Base-by-base conservation (phyloP, 2,113 vertebrate species). In the Antennarius striatus region DNA sequence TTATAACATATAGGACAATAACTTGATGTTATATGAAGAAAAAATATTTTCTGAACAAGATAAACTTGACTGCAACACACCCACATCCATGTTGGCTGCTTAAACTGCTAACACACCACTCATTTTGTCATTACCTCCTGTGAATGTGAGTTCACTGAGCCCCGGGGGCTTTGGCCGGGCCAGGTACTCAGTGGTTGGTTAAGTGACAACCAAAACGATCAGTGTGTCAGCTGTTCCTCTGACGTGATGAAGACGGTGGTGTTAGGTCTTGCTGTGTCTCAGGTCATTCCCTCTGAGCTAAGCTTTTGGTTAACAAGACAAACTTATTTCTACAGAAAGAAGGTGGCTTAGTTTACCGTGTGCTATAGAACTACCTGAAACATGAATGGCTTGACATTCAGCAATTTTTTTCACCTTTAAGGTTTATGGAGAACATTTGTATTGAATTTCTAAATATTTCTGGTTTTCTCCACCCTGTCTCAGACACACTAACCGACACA, bases 151-250 rank as follows among this genome's bases (percentile, higher is more conserved):
- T 5, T 50, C 53, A 61, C 29, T 36, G 39, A 7, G 61, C 55
- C 48, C 30, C 0, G 79, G 63, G 63, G 71, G 75, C 53, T 42
- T 12, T 0, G 22, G n/a, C 15, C 54, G 2, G 50, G 48, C 68
- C 55, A 55, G 60, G 32, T 4, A 16, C 68, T 45, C 79, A 12
- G 65, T 10, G 64, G 63, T 73, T n/a, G 63, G 66, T 71, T 56
- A 36, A 36, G 32, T 36, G 32, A 36, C 7, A 3, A 67, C 59
- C 79, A 79, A 74, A 77, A 76, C 39, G 49, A 59, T 63, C 30
- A 49, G n/a, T 36, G 63, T 51, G 64, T 87, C 74, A 83, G 68
- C 79, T 78, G 82, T 45, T 69, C 47, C 50, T 76, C 61, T 61
- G 43, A 62, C 55, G 47, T 17, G 55, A 71, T n/a, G 17, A 55